These are phyloP conservation scores for Caerostris extrusa DNA, from an alignment of 1,140 invertebrate genomes.

Conservation along the genomic window DNA sequence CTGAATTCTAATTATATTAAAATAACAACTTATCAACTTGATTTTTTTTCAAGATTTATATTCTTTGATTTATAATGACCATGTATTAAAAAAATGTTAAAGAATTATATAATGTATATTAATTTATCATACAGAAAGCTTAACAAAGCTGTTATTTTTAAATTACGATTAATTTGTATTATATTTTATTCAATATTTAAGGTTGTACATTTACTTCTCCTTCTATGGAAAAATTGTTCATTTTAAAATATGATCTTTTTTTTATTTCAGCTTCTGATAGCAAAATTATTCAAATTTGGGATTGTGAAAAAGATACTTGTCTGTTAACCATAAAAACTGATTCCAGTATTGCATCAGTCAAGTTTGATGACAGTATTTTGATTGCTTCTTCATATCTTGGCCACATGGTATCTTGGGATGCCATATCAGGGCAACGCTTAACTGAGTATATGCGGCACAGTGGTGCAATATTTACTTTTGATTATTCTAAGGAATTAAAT, in stretches of 20 bases:
- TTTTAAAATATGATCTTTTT: not conserved
- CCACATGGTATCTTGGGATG: constrained; percentile 78
- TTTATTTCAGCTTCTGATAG: constrained; percentile 79
- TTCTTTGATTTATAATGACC: too few species aligned
- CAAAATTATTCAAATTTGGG: constrained; percentile 79
- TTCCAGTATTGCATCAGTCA: constrained; percentile 79
- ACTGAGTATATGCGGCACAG: constrained; percentile 81
- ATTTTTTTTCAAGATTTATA: too few species aligned
- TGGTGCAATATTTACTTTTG: constrained; percentile 82
- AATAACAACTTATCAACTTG: too few species aligned
- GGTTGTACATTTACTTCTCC: too few species aligned
- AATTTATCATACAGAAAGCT: too few species aligned
- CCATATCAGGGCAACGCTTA: constrained; percentile 66
- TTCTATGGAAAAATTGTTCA: too few species aligned
- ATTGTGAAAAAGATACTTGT: constrained; percentile 77
- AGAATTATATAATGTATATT: too few species aligned
- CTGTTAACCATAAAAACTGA: constrained; percentile 78
- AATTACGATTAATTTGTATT: too few species aligned
- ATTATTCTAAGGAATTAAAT: constrained; percentile 82
- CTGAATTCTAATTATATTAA: too few species aligned
- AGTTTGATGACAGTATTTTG: constrained; percentile 78
- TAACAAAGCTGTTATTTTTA: too few species aligned
- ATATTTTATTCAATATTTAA: too few species aligned
- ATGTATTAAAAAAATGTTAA: too few species aligned
- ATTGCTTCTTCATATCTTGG: constrained; percentile 79